Percentiles rank a stretch among this genome's conserved stretches.
phyloP scores from a whole-genome alignment of 2,888 invertebrate species.

The Tribolium freemani region DNA sequence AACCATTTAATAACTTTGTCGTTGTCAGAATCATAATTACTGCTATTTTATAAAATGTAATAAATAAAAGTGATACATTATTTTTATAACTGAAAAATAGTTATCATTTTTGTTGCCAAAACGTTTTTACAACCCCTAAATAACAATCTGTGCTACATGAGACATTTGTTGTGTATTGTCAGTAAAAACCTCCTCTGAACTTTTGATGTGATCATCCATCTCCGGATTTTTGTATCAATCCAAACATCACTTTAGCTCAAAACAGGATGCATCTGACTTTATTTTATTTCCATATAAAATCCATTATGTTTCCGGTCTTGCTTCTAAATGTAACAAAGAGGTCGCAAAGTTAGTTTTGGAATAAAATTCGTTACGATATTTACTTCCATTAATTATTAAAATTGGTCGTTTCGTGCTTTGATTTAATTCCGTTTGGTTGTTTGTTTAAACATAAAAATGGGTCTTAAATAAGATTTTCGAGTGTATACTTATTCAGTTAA shows the following conservation, averaged over 20 bases:
- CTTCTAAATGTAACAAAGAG: conserved; percentile 4
- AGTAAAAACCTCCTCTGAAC: neutral
- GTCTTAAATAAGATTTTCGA: neutral
- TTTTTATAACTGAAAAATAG: no score
- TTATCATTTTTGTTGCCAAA: no score
- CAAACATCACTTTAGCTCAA: conserved; percentile 2
- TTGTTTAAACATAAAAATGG: neutral
- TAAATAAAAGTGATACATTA: no score
- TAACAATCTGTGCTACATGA: no score
- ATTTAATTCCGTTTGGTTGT: no score
- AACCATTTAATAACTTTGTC: no score
- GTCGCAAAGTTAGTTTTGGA: neutral
- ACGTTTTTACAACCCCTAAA: no score
- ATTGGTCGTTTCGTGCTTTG: neutral
- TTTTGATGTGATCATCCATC: neutral
- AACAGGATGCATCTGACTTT: conserved; percentile 6
- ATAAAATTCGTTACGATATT: neutral
- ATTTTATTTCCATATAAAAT: conserved; percentile 15
- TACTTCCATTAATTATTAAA: neutral
- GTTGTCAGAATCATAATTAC: no score
- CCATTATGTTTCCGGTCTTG: conserved; percentile 4
- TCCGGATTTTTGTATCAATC: conserved; percentile 5
- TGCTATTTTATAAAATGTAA: no score
- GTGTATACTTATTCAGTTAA: neutral
- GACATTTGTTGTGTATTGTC: no score